Evolutionary conservation across 1,140 invertebrate genomes (phyloP), one percentile per base, ranked within the genome.

Genomic region (Oryctes rhinoceros): DNA sequence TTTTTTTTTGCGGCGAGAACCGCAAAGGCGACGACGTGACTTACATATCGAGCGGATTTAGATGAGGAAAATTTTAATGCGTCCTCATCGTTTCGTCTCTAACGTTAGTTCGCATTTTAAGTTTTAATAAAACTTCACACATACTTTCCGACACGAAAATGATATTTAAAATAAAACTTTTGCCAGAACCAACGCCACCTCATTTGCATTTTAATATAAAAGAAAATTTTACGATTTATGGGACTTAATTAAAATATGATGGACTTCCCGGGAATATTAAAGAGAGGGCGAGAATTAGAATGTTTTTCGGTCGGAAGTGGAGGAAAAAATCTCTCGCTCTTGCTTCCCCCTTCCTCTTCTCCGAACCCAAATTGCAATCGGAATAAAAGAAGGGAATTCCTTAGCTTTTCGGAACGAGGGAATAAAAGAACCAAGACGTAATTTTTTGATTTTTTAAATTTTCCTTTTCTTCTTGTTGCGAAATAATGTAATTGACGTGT

Each of bases 161-260:
- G 53, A 59, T 59, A 59, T 59, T 59, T 59, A 59, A 59, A 59
- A 59, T 59, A 59, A 59, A 59, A 59, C 53, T 59, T 59, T 59
- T 59, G 53, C 53, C 53, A 5, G 53, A 44, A 30, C 24, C 24
- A 30, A 44, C 39, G 53, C 53, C 15, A 59, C 15, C 18, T 59
- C 53, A 59, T 59, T 59, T 59, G 53, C 53, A 59, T 59, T 59
- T 59, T 59, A 59, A 59, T 59, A 59, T 59, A 59, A 59, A 59
- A 59, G 53, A 59, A 59, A 59, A 59, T 59, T 59, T 59, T 59
- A 59, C 15, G 53, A 59, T 59, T 59, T 59, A 59, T 59, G 53
- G 53, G 15, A 59, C 53, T 59, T 59, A 59, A 59, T 59, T 59
- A 59, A 59, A 59, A 59, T 59, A 59, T 59, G 53, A 59, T 59